These are phyloP conservation scores for Euphydryas editha DNA, from an alignment of 2,888 invertebrate genomes.

Conservation along the genomic window DNA sequence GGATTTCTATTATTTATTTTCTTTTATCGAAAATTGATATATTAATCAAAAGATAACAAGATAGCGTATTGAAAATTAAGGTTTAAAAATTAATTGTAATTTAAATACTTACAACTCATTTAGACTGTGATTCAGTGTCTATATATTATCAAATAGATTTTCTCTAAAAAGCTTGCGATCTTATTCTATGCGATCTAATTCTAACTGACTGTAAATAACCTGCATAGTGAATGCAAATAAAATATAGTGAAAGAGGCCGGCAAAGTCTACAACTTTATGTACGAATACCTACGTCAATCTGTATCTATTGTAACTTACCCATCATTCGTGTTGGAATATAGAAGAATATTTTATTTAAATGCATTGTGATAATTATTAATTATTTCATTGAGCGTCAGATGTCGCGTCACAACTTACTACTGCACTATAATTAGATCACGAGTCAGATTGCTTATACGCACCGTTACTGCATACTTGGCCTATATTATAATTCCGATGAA, in stretches of 20 bases:
- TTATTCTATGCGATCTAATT: conserved; percentile 22
- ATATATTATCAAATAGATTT: neutral
- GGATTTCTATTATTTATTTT: conserved; percentile 13
- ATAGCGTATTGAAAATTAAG: neutral
- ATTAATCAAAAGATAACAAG: neutral
- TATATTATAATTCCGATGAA: conserved; percentile 55
- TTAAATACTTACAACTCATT: neutral
- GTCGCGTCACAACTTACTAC: conserved; percentile 57
- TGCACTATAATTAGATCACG: conserved; percentile 66
- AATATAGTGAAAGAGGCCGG: conserved; percentile 24
- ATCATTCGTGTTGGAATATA: neutral
- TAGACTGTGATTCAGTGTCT: neutral
- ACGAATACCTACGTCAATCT: conserved; percentile 20
- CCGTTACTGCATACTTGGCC: conserved; percentile 66
- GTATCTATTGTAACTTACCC: conserved; percentile 17
- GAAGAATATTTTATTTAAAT: conserved; percentile 10
- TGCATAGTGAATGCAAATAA: conserved; percentile 29
- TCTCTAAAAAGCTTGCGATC: conserved; percentile 18
- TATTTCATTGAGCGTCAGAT: conserved; percentile 57
- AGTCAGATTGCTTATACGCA: conserved; percentile 66
- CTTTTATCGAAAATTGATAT: neutral
- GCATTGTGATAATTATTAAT: conserved; percentile 40
- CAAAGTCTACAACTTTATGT: conserved; percentile 23
- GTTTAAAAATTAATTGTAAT: neutral
- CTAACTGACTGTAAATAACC: conserved; percentile 27